Base-by-base conservation (phyloP, 2,797 vertebrate genomes). In the Coendou prehensilis region DNA sequence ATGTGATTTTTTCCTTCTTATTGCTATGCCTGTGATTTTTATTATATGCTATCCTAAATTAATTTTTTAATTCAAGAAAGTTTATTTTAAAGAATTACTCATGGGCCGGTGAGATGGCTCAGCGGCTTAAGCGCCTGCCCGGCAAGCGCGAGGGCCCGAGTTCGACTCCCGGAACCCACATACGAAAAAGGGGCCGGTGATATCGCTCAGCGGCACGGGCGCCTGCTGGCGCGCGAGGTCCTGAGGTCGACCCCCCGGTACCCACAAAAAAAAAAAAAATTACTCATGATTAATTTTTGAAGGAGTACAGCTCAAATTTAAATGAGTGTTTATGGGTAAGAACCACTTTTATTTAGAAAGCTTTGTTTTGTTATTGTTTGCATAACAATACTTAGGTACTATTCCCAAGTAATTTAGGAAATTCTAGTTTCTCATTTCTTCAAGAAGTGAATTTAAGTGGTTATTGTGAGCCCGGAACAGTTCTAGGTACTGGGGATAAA, bases 11-110 rank as follows among this genome's bases (percentile, higher is more conserved):
- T 95, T 89, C 10, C 47, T 83, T 87, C 37, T 87, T 89, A 45
- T 23, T 81, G 23, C 33, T 76, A 28, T 92, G 28, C 75, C 69
- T 84, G 13, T 93, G 73, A 83, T 83, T 91, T 90, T 81, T n/a
- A 80, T 89, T 91, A 88, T 67, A 54, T 91, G 56, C 33, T 79
- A 28, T 89, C 47, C 82, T 93, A 83, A 95, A 79, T 96, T 96
- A 96, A 95, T 87, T 90, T 95, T 97, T 92, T 73, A 76, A 80
- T 82, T 79, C 71, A 92, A 92, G 54, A 76, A 90, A 92, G 41
- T 87, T 95, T 88, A 83, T 83, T 94, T 95, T 85, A 91, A n/a
- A 79, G n/a, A 56, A 71, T 95, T 90, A 76, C 45, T 45, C 37
- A 64, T 64, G 93, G n/a, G n/a, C n/a, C n/a, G n/a, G n/a, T n/a